Evolutionary conservation across 2,113 vertebrate species (phyloP).

Genomic region (Pampusana beccarii): DNA sequence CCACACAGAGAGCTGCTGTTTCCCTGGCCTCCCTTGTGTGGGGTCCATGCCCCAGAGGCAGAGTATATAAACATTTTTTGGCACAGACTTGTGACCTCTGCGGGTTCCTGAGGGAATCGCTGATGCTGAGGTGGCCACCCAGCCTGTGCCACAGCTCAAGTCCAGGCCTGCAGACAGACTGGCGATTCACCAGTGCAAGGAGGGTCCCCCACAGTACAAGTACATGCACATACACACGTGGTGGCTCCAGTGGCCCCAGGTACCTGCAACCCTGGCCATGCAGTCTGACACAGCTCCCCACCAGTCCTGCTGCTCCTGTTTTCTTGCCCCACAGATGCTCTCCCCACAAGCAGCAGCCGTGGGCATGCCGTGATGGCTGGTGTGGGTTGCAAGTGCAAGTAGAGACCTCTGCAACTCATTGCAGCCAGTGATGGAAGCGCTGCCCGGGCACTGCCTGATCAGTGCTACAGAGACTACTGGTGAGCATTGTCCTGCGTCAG

Average conservation of each 20-base stretch:
- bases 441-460: not conserved
- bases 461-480: not conserved
- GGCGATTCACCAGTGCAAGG: rapidly evolving
- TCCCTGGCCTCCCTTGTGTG: not conserved
- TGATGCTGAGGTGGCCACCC: not conserved
- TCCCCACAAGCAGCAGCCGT: rapidly evolving
- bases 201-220: not conserved
- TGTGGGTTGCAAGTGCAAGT: rapidly evolving
- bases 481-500: not conserved
- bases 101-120: not conserved
- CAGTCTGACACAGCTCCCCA: rapidly evolving
- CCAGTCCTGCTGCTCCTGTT: rapidly evolving
- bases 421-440: not conserved
- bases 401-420: not conserved
- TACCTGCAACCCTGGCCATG: rapidly evolving
- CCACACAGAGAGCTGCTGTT: rapidly evolving
- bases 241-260: not conserved
- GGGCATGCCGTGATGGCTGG: rapidly evolving
- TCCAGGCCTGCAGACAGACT: not conserved
- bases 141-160: not conserved
- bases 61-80: rapidly evolving
- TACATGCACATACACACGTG: rapidly evolving
- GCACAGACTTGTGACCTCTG: not conserved
- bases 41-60: not conserved
- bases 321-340: rapidly evolving